Evolutionary conservation across 2,113 vertebrate species (phyloP).

Genomic region (Pavo muticus): DNA sequence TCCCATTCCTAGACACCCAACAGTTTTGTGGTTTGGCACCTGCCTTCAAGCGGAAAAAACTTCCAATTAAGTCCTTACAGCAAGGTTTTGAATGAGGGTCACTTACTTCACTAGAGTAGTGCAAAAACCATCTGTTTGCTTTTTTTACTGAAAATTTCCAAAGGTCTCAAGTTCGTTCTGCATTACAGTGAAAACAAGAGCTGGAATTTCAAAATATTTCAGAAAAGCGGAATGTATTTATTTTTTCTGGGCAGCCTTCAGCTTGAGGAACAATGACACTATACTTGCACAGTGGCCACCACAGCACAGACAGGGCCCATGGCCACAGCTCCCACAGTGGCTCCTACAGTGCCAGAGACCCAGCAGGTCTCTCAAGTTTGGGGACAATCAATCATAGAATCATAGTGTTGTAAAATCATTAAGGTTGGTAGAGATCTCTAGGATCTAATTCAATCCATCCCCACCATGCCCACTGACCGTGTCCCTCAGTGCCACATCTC

Average conservation of each 20-base stretch:
- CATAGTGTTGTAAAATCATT: no score
- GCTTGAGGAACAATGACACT: neutral
- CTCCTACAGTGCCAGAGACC: rapidly evolving
- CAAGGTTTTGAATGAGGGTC: neutral
- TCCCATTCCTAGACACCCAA: neutral
- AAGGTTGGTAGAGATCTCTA: no score
- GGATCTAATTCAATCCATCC: no score
- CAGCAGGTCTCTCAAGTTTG: neutral
- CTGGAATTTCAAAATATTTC: neutral
- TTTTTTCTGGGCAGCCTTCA: neutral
- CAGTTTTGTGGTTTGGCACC: conserved; percentile 9
- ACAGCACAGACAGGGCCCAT: neutral
- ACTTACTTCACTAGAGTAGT: neutral
- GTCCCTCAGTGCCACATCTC: no score
- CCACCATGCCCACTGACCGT: no score
- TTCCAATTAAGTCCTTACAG: conserved; percentile 9
- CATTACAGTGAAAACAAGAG: neutral
- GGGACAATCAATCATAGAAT: neutral
- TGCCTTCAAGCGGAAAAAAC: neutral
- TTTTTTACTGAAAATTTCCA: neutral
- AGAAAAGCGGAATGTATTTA: neutral
- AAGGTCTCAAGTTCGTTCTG: neutral
- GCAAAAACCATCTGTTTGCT: neutral
- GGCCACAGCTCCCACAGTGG: neutral
- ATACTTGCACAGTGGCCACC: neutral